Evolutionary conservation across 2,113 vertebrate genomes (phyloP), one percentile per base, ranked within the genome.

Genomic region (Ciconia maguari): DNA sequence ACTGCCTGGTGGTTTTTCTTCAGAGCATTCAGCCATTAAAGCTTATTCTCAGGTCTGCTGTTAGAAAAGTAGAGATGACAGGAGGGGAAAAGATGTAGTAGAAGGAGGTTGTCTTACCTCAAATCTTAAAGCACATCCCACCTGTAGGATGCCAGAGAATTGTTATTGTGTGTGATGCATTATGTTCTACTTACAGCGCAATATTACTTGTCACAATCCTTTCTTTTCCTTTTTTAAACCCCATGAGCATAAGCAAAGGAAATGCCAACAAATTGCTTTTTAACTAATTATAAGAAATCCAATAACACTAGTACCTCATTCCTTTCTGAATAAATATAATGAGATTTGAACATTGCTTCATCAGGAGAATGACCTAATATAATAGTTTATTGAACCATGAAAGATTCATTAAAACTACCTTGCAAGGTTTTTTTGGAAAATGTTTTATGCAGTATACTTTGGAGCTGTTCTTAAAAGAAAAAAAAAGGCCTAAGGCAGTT

Each of bases 361-460:
- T 93, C 83, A 79, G 87, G 68, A 96, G 77, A 84, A 61, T 90
- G 68, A 95, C 86, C 94, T 96, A 89, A 87, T 94, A 60, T 32
- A 95, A 76, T 83, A 87, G 88, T 32, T 95, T 81, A 92, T 70
- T 91, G 95, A 96, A 95, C 91, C 90, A 58, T 91, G 93, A 96
- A 93, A 96, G 70, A 91, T 69, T 92, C 80, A 92, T 97, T 95
- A 92, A 95, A 97, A 83, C 36, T 30, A 80, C 30, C 32, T 87
- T 78, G 69, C 12, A 58, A 77, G 27, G 22, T 2, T 11, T 87
- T 80, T 76, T 48, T 14, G 4, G 11, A 49, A 79, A 38, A 12
- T 70, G 6, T 44, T 69, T 94, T 64, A 49, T 94, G 57, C 16
- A 11, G 5, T 24, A 9, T 15, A 34, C 11, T 29, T 48, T 4